phyloP scores from a whole-genome alignment of 2,797 vertebrate genomes.

The Schizopygopsis malacanthus region DNA sequence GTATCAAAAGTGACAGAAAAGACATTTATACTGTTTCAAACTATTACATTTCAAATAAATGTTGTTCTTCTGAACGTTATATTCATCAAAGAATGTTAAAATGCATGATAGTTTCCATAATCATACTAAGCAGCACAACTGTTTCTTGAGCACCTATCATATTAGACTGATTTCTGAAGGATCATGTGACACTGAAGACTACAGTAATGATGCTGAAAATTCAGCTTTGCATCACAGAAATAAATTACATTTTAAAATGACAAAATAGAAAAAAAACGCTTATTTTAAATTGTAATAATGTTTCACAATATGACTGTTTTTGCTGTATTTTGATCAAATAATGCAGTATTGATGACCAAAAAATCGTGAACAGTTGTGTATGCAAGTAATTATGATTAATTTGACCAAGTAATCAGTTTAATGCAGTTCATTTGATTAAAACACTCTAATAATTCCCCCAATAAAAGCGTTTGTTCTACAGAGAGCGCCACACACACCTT shows the following conservation, averaged over 20 bases:
- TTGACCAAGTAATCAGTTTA: not conserved
- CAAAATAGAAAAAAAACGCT: too few relatives aligned
- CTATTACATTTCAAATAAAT: not conserved
- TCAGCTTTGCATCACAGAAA: not conserved
- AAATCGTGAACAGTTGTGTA: too few relatives aligned
- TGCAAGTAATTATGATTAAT: not conserved
- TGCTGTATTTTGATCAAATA: not conserved
- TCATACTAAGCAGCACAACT: not conserved
- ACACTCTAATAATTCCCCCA: not conserved
- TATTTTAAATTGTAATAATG: too few relatives aligned
- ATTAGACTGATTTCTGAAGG: not conserved
- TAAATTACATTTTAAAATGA: not conserved
- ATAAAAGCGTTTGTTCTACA: not conserved
- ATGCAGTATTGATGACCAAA: not conserved
- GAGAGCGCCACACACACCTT: constrained; percentile 75
- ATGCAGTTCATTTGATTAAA: not conserved
- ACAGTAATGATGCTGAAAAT: not conserved
- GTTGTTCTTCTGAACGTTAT: not conserved
- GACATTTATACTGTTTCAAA: too few relatives aligned
- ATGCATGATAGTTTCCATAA: not conserved
- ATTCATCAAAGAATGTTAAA: not conserved
- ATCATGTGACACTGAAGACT: not conserved
- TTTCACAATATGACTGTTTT: not conserved
- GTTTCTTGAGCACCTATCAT: not conserved
- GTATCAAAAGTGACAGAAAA: not conserved